Evolutionary conservation across 1,140 invertebrate species (phyloP).

Genomic region (Papilio polyxenes): DNA sequence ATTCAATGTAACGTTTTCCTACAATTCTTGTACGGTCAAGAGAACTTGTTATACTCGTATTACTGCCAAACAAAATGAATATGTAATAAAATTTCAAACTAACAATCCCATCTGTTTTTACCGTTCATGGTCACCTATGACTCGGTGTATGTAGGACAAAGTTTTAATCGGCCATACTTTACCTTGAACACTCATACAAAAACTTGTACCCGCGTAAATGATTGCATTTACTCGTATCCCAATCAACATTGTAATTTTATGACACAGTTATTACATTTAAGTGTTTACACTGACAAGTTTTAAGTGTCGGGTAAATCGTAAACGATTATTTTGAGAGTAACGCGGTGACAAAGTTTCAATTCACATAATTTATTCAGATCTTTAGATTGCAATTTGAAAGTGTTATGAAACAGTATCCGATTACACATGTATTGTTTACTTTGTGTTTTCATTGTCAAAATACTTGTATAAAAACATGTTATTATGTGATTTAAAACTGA

Average conservation of each 20-base stretch:
- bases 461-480: no score
- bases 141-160: constrained; percentile 15
- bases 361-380: not conserved
- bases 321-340: not conserved
- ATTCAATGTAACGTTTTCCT: no score
- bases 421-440: no score
- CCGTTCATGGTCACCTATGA: constrained; percentile 22
- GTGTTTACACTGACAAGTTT: constrained; percentile 4
- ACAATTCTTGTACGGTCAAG: not conserved
- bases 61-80: not conserved
- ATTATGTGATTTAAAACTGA: no score
- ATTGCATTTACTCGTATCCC: not conserved
- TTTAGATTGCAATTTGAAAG: not conserved
- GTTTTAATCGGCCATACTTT: constrained; percentile 28
- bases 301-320: not conserved
- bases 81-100: constrained; percentile 11
- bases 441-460: no score
- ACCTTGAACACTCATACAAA: constrained; percentile 20
- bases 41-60: not conserved
- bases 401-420: not conserved
- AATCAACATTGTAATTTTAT: constrained; percentile 23
- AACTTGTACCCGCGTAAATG: not conserved
- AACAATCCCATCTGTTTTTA: not conserved
- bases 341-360: not conserved
- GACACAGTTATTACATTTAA: not conserved